phyloP scores from a whole-genome alignment of 2,888 invertebrate species.

The Leucophora obtusa region DNA sequence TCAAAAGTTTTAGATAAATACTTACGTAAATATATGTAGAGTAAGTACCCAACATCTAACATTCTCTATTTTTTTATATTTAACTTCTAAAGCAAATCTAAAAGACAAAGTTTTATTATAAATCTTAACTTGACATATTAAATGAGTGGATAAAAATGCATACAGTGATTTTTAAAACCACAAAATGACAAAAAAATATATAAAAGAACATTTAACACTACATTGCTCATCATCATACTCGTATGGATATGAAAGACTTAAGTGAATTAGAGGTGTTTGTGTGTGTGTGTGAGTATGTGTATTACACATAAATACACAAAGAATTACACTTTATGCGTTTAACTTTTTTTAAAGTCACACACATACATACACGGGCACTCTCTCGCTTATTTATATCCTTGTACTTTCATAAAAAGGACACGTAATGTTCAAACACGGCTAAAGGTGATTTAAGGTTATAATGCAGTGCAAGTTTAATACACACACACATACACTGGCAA shows the following conservation, averaged over 20 bases:
- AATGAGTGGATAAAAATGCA: conserved; percentile 39
- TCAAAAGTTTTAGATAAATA: background rate
- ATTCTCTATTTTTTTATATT: background rate
- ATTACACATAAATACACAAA: background rate
- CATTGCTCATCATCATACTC: conserved; percentile 19
- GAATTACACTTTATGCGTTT: background rate
- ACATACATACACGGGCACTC: background rate
- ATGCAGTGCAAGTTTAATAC: conserved; percentile 9
- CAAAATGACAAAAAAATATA: background rate
- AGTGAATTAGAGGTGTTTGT: too few relatives aligned
- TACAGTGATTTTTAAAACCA: conserved; percentile 21
- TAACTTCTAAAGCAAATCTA: background rate
- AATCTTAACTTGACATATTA: conserved; percentile 54
- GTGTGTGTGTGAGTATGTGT: too few relatives aligned
- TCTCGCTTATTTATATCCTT: background rate
- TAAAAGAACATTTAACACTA: conserved; percentile 20
- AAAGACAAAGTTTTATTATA: conserved; percentile 49
- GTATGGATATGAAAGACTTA: too few relatives aligned
- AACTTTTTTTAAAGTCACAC: background rate
- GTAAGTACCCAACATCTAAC: background rate
- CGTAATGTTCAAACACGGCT: background rate
- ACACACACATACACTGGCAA: too few relatives aligned
- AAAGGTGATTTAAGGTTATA: conserved; percentile 8
- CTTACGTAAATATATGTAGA: background rate
- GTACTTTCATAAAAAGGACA: background rate